Conservation (phyloP, 53 echinoderm and acorn worm genomes). For the Temnopleurus reevesii region DNA sequence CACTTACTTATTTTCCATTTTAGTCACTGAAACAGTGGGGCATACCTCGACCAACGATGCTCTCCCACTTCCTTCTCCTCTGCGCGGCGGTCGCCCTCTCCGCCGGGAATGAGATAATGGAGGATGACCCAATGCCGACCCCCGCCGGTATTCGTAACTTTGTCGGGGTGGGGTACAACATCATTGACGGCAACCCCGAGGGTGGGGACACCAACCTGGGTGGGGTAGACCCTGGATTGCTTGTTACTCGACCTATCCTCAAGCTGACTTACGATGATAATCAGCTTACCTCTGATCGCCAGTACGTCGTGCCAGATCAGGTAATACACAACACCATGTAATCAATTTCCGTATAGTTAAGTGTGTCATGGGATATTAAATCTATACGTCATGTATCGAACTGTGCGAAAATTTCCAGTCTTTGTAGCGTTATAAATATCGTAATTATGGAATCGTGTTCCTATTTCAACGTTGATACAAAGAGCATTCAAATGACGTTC, state of each 20-base stretch:
- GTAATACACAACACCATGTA: neutral
- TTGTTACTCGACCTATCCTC: conserved; percentile 60
- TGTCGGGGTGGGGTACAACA: conserved; percentile 67
- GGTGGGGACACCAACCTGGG: conserved; percentile 57
- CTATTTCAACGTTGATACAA: too few relatives aligned
- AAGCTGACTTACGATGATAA: conserved; percentile 54
- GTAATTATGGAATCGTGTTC: too few relatives aligned
- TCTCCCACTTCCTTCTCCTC: neutral
- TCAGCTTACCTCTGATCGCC: neutral
- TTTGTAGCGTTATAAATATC: too few relatives aligned
- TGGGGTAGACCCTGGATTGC: conserved; percentile 71
- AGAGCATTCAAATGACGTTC: too few relatives aligned
- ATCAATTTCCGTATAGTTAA: too few relatives aligned
- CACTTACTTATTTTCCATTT: too few relatives aligned
- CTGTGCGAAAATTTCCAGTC: too few relatives aligned
- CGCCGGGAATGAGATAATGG: neutral
- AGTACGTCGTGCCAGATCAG: conserved; percentile 42
- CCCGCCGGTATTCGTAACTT: conserved; percentile 34
- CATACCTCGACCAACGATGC: neutral
- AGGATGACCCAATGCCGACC: conserved; percentile 3
- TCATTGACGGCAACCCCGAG: conserved; percentile 71
- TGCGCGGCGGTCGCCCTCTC: neutral
- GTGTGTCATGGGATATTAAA: too few relatives aligned
- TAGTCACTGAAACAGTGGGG: too few relatives aligned
- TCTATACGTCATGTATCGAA: too few relatives aligned